Conservation (phyloP, 2,888 invertebrate species). For the Emmelina monodactyla region DNA sequence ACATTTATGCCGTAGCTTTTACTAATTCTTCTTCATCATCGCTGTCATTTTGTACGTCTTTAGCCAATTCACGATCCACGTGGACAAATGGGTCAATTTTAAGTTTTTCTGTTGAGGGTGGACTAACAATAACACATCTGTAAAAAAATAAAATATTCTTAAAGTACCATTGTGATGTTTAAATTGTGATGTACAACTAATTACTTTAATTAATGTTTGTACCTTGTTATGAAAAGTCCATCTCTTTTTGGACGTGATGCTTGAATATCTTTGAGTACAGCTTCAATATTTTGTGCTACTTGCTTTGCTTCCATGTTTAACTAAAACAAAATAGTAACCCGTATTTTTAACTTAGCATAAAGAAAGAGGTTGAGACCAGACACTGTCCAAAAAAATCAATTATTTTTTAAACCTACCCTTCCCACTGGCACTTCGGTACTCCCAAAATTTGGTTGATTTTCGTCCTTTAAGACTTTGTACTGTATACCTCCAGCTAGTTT, state of each 20-base stretch:
- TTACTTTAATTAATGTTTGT: no score
- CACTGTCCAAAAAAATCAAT: background rate
- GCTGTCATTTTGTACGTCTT: slow-evolving; percentile 47
- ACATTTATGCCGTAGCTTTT: slow-evolving; percentile 26
- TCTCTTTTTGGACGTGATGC: slow-evolving; percentile 70
- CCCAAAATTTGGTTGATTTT: slow-evolving; percentile 76
- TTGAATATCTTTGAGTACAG: slow-evolving; percentile 72
- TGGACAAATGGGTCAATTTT: slow-evolving; percentile 71
- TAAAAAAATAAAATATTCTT: no score
- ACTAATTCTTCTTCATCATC: slow-evolving; percentile 45
- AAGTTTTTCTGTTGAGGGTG: slow-evolving; percentile 71
- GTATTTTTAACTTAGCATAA: background rate
- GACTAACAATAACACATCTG: slow-evolving; percentile 70
- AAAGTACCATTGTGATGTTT: no score
- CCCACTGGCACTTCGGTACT: slow-evolving; percentile 73
- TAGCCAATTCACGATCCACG: slow-evolving; percentile 40
- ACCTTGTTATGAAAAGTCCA: slow-evolving; percentile 76
- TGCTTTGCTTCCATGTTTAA: slow-evolving; percentile 75
- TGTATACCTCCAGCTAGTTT: slow-evolving; percentile 75
- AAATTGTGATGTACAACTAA: no score
- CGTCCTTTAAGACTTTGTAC: slow-evolving; percentile 72
- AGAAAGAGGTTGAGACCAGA: background rate
- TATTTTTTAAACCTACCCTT: slow-evolving; percentile 54
- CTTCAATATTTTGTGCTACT: slow-evolving; percentile 76
- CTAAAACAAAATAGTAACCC: slow-evolving; percentile 35